Evolutionary conservation across 2,888 invertebrate species (phyloP), one percentile per base, ranked within the genome.

Genomic region (Tuberolachnus salignus): DNA sequence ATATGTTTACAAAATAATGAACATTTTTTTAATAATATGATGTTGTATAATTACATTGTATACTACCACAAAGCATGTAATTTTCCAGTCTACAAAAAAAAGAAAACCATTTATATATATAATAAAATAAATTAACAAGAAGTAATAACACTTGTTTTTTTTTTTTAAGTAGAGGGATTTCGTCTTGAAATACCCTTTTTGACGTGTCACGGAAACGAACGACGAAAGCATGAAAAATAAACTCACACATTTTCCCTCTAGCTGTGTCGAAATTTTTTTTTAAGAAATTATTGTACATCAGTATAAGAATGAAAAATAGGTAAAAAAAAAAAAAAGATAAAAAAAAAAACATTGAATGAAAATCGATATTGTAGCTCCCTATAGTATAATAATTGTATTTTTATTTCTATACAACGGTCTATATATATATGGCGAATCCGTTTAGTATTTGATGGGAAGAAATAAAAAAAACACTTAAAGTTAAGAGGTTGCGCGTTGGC

Each of bases 151-250:
- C 16, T 46, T 59, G 59, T 19, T 26, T 57, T 51, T 51, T 21
- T 14, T 23, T 49, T 46, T 49, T 3, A 10, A 34, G 4, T 1
- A 1, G 3, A n/a, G 34, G 19, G 1, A 9, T 26, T 19, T 71
- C 34, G 34, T 34, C 10, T 21, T 23, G 26, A 26, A 71, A 59
- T 59, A 19, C 59, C n/a, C 3, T 57, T 59, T 71, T 46, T 26
- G 57, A 26, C 57, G 4, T 26, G 26, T 59, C 21, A 19, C 26
- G 59, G 9, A 49, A 59, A 71, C n/a, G 42, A 59, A 71, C 13
- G 59, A 49, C 3, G 46, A 71, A 49, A 49, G 19, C 23, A 19
- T 46, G 3, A 49, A 59, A 59, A 59, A 46, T 71, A 71, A 71
- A 59, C 46, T 59, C 13, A n/a, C n/a, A 26, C 23, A 26, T 59